A percentile compares a stretch with the other conserved stretches of the same genome.
Evolutionary conservation across 2,797 vertebrate genomes (phyloP).

Genomic region (Mormyrops boulengeri): DNA sequence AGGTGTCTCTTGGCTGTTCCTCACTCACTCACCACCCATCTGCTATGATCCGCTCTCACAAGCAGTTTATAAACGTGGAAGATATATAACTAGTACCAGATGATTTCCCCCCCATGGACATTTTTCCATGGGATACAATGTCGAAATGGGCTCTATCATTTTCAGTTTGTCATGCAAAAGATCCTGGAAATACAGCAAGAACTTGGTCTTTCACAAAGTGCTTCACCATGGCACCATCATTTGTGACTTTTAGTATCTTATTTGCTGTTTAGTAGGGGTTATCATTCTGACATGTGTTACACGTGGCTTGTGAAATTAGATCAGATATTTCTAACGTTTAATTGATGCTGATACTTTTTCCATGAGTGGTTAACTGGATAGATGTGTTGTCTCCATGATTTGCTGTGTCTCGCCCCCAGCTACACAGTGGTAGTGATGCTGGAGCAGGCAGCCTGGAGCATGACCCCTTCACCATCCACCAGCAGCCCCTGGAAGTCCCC

Average conservation of each 20-base stretch:
- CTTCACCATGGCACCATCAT: background rate
- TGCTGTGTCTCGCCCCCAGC: background rate
- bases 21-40: background rate
- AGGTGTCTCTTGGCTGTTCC: conserved; percentile 53
- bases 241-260: background rate
- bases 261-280: background rate
- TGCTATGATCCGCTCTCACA: background rate
- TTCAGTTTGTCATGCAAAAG: background rate
- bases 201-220: background rate
- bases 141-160: background rate
- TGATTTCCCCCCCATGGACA: background rate
- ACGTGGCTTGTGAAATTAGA: background rate
- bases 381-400: background rate
- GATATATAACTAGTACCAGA: background rate
- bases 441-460: conserved; percentile 77
- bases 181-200: background rate
- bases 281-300: background rate
- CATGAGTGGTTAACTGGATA: background rate
- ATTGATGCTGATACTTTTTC: background rate
- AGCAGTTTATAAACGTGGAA: background rate
- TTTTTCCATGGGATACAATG: background rate
- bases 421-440: conserved; percentile 63
- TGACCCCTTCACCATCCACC: conserved; percentile 73
- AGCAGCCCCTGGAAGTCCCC: conserved; percentile 59
- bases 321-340: background rate